Evolutionary conservation across 2,888 invertebrate species (phyloP).

Genomic region (Hydraecia micacea): DNA sequence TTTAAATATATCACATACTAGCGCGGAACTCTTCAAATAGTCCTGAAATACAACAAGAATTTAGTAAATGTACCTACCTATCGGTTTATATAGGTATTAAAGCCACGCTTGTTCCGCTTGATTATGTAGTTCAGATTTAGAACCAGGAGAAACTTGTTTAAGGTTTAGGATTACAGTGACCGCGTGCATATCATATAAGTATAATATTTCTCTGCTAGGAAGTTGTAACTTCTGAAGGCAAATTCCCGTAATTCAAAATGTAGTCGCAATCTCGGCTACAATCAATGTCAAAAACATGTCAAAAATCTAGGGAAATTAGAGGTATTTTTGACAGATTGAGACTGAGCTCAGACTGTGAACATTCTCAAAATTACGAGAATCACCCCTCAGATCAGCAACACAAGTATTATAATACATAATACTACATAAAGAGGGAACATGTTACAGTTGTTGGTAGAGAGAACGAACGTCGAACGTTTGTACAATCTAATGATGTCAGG

Average conservation of each 20-base stretch:
- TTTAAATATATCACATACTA: constrained; percentile 93
- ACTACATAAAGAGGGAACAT: neutral
- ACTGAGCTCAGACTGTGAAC: neutral
- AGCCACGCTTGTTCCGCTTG: neutral
- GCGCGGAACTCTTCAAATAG: constrained; percentile 85
- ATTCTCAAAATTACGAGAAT: constrained; percentile 1
- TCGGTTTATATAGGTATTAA: neutral
- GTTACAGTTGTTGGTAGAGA: neutral
- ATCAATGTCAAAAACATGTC: neutral
- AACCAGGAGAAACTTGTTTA: constrained; percentile 15
- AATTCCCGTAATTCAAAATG: neutral
- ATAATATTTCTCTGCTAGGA: constrained; percentile 4
- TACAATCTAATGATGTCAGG: constrained; percentile 30
- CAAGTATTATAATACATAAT: too few relatives aligned
- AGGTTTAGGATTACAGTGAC: constrained; percentile 11
- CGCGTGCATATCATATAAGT: neutral
- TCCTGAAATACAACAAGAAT: constrained; percentile 74
- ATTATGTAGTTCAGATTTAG: constrained; percentile 13
- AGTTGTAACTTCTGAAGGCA: constrained; percentile 6
- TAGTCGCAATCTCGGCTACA: neutral
- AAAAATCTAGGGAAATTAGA: neutral
- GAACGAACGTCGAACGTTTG: neutral
- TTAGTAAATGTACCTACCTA: neutral
- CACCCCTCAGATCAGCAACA: neutral
- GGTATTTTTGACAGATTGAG: neutral